phyloP scores from a whole-genome alignment of 2,888 invertebrate species.

The Phytoseiulus persimilis region DNA sequence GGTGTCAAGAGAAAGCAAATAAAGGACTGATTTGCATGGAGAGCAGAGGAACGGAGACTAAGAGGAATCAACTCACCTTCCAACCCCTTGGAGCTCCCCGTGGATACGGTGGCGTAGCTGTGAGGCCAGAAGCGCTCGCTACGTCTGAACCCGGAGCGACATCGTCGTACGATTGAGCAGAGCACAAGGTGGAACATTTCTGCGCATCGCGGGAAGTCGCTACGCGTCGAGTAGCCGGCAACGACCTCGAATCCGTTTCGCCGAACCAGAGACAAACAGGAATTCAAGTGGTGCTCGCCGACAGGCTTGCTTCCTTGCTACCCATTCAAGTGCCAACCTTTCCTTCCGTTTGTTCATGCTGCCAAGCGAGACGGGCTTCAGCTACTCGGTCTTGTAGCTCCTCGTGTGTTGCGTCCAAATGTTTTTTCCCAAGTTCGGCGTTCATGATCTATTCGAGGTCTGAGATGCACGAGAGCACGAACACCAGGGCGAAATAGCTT shows the following conservation, averaged over 20 bases:
- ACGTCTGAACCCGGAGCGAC: too few species aligned
- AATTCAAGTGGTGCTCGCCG: not conserved
- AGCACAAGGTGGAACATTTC: not conserved
- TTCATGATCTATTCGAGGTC: not conserved
- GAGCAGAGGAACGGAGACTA: not conserved
- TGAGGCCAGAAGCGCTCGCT: too few species aligned
- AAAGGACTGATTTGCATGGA: conserved; percentile 35
- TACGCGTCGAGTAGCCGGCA: not conserved
- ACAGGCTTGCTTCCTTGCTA: not conserved
- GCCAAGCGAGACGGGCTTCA: not conserved
- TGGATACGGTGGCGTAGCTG: not conserved
- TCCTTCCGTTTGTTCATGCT: not conserved
- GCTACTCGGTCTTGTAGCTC: not conserved
- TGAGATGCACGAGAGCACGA: not conserved
- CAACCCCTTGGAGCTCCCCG: not conserved
- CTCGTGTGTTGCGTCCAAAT: not conserved
- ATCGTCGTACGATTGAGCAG: too few species aligned
- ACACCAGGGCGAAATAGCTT: not conserved
- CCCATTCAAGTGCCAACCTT: not conserved
- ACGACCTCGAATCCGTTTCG: not conserved
- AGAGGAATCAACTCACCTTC: not conserved
- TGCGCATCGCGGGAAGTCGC: not conserved
- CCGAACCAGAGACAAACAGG: not conserved
- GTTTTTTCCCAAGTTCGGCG: not conserved
- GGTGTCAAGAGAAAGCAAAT: conserved; percentile 38